phyloP scores from a whole-genome alignment of 2,888 invertebrate species.

The Himalopsyche tibetana region DNA sequence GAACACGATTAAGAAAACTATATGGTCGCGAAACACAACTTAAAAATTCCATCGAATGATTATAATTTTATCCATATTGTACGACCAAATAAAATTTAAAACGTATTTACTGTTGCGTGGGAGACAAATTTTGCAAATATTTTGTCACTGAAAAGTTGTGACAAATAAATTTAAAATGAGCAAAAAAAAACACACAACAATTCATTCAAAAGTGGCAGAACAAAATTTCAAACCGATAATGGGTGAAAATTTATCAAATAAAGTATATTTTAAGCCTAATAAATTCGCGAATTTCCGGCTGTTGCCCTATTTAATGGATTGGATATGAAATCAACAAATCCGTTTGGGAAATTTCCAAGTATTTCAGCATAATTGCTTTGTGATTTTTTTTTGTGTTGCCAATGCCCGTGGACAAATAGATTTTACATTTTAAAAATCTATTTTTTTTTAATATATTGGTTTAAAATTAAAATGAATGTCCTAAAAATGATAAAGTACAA shows the following conservation, averaged over 20 bases:
- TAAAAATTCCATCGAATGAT: no score
- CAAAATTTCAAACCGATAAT: constrained; percentile 23
- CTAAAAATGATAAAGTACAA: no score
- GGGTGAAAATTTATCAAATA: constrained; percentile 41
- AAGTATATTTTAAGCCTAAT: constrained; percentile 44
- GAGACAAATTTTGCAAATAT: no score
- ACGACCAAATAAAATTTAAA: no score
- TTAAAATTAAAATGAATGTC: no score
- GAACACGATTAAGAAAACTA: no score
- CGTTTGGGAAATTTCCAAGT: constrained; percentile 42
- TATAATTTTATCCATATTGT: no score
- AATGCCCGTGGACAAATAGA: neutral
- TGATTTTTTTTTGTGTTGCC: constrained; percentile 33
- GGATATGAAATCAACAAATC: constrained; percentile 40
- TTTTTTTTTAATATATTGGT: neutral
- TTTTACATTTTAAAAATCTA: neutral
- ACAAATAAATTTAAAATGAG: constrained; percentile 22
- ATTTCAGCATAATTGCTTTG: constrained; percentile 45
- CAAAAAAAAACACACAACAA: constrained; percentile 13
- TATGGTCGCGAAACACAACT: no score
- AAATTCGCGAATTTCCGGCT: constrained; percentile 44
- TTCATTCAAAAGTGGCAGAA: constrained; percentile 1
- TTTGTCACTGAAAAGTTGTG: neutral
- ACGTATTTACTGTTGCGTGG: no score
- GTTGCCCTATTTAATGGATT: constrained; percentile 45